Evolutionary conservation across 2,113 vertebrate species (phyloP).

Genomic region (Terrapene triunguis): DNA sequence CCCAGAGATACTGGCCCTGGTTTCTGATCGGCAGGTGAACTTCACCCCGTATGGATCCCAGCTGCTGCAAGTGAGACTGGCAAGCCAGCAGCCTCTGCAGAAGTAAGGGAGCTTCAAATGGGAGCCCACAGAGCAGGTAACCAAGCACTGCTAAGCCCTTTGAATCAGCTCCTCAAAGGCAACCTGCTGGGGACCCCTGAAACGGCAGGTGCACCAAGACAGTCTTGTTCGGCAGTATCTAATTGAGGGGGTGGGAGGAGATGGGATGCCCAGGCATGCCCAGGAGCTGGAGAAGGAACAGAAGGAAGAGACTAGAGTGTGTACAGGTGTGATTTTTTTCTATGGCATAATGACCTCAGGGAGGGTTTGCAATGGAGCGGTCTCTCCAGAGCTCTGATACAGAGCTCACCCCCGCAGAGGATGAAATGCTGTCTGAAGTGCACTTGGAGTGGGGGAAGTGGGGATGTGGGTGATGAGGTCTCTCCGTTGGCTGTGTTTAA

Average conservation of each 20-base stretch:
- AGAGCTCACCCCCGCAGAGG: neutral
- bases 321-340: neutral
- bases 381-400: neutral
- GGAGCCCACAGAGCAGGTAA: accelerated
- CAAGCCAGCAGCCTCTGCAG: neutral
- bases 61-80: neutral
- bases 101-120: neutral
- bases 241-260: constrained; percentile 7
- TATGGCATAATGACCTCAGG: neutral
- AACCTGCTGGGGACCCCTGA: neutral
- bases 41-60: neutral
- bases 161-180: neutral
- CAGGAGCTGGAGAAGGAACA: neutral
- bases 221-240: accelerated
- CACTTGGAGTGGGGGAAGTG: too few relatives aligned
- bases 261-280: neutral
- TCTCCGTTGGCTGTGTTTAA: neutral
- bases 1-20: neutral
- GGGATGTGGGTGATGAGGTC: neutral
- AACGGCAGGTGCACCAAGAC: neutral
- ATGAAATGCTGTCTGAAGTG: neutral
- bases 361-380: neutral
- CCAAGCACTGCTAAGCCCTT: neutral
- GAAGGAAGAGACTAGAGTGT: neutral
- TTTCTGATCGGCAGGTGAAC: neutral